phyloP scores from a whole-genome alignment of 2,113 vertebrate genomes.

The Tragelaphus buxtoni region DNA sequence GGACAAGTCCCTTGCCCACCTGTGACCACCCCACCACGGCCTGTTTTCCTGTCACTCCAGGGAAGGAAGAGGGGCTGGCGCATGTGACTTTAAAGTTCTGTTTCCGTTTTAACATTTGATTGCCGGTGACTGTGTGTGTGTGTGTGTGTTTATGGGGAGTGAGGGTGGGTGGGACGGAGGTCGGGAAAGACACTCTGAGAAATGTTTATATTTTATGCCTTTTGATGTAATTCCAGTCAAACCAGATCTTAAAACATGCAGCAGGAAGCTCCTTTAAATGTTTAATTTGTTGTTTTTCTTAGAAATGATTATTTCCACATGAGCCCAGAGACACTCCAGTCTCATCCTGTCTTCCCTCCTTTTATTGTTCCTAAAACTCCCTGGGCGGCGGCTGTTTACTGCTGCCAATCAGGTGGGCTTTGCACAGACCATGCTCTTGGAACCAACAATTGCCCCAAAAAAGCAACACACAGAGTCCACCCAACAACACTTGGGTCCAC shows the following conservation, averaged over 20 bases:
- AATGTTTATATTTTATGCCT: conserved; percentile 68
- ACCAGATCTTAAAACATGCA: conserved; percentile 66
- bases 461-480: neutral
- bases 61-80: neutral
- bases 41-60: neutral
- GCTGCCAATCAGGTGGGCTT: conserved; percentile 25
- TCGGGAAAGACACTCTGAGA: conserved; percentile 34
- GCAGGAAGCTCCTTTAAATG: conserved; percentile 68
- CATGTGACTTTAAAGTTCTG: neutral
- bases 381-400: neutral
- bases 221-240: conserved; percentile 73
- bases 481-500: neutral
- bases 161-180: neutral
- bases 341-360: conserved; percentile 30
- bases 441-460: neutral
- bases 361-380: neutral
- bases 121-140: neutral
- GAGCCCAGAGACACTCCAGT: conserved; percentile 39
- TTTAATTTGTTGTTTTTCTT: conserved; percentile 76
- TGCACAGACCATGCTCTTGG: neutral
- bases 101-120: neutral
- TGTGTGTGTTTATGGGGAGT: rapidly evolving
- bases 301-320: conserved; percentile 74
- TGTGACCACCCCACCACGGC: neutral
- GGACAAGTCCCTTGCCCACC: neutral